A percentile compares a stretch with the other conserved stretches of the same genome.
phyloP scores from a whole-genome alignment of 92 coral and sea anemone species.

The Phenganax stokvisi region DNA sequence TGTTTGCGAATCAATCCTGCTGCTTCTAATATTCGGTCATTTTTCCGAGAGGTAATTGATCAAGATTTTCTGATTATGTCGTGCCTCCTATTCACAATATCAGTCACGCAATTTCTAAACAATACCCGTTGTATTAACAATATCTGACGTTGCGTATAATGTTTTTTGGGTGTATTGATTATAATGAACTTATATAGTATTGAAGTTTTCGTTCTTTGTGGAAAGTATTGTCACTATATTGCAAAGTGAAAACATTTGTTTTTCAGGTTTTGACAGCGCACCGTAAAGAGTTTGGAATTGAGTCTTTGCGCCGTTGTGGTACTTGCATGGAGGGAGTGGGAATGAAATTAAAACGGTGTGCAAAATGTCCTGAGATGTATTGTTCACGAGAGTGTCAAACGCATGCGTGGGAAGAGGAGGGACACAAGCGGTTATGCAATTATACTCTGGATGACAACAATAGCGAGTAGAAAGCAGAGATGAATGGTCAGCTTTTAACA shows the following conservation, averaged over 20 bases:
- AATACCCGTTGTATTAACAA: background rate
- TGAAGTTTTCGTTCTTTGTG: too few species aligned
- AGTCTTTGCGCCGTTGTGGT: slow-evolving; percentile 95
- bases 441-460: slow-evolving; percentile 24
- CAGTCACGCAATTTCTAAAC: background rate
- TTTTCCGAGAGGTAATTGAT: slow-evolving; percentile 67
- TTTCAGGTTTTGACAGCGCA: slow-evolving; percentile 66
- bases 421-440: slow-evolving; percentile 77
- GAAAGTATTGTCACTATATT: background rate
- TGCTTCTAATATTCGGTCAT: slow-evolving; percentile 48
- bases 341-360: slow-evolving; percentile 89
- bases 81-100: background rate
- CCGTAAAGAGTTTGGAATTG: slow-evolving; percentile 68
- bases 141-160: background rate
- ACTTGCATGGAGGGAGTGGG: slow-evolving; percentile 91
- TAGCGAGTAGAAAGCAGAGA: background rate
- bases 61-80: background rate
- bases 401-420: slow-evolving; percentile 76
- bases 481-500: background rate
- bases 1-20: slow-evolving; percentile 56
- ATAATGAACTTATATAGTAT: too few species aligned
- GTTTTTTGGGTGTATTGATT: background rate
- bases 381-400: slow-evolving; percentile 82
- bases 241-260: background rate
- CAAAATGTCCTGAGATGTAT: slow-evolving; percentile 79